Evolutionary conservation across 2,113 vertebrate species (phyloP).

Genomic region (Lepidothrix coronata): DNA sequence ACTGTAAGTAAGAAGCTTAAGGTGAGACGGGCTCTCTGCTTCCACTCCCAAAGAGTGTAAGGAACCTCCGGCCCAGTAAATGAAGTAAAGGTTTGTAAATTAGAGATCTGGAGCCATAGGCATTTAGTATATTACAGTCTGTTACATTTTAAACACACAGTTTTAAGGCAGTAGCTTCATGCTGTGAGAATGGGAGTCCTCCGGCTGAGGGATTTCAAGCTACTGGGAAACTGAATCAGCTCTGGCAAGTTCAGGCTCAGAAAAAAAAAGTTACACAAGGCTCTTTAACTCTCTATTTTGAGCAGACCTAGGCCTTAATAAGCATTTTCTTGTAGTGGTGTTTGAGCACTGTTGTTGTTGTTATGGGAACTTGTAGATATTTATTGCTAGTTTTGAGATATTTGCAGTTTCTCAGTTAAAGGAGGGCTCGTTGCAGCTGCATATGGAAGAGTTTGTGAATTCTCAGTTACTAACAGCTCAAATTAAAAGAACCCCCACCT

Average conservation of each 20-base stretch:
- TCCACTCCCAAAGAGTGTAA: not conserved
- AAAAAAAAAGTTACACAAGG: not conserved
- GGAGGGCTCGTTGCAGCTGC: not conserved
- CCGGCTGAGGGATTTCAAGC: not conserved
- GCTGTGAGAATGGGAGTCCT: not conserved
- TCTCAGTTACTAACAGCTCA: not conserved
- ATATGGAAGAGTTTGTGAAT: not conserved
- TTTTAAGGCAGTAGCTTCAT: not conserved
- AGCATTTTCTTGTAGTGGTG: not conserved
- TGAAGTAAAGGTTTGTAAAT: not conserved
- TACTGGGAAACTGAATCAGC: not conserved
- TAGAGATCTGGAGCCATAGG: not conserved
- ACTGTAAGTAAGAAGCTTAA: not conserved
- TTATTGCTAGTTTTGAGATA: not conserved
- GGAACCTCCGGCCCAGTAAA: not conserved
- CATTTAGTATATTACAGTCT: not conserved
- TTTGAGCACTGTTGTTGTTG: not conserved
- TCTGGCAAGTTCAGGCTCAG: not conserved
- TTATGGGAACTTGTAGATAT: conserved; percentile 17
- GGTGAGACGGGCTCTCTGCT: not conserved
- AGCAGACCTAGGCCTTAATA: not conserved
- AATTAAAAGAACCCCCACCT: not conserved
- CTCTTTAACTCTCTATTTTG: not conserved
- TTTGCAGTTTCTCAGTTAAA: not conserved
- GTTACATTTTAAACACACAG: not conserved